phyloP scores from a whole-genome alignment of 2,113 vertebrate genomes.

The Turnix velox region DNA sequence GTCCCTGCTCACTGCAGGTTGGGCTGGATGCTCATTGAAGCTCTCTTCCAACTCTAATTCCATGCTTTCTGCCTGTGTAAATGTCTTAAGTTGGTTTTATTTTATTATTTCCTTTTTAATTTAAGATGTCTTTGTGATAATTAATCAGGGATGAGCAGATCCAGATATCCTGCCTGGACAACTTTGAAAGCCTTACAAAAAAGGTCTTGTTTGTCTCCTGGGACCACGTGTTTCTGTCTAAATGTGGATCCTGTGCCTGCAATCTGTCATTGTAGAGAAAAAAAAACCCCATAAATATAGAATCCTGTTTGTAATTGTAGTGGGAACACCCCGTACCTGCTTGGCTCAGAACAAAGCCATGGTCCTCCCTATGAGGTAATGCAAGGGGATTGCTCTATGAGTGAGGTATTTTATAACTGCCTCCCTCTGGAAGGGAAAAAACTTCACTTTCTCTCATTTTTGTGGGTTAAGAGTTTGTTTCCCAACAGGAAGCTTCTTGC shows the following conservation, averaged over 20 bases:
- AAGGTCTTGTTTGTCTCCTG: slow-evolving; percentile 36
- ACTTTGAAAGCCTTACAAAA: slow-evolving; percentile 39
- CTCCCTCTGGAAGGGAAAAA: background rate
- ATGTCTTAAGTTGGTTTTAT: background rate
- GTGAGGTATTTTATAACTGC: background rate
- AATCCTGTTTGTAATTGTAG: slow-evolving; percentile 22
- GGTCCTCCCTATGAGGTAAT: background rate
- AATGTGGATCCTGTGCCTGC: slow-evolving; percentile 36
- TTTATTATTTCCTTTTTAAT: background rate
- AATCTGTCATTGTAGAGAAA: slow-evolving; percentile 32
- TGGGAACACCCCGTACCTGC: slow-evolving; percentile 49
- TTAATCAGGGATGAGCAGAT: slow-evolving; percentile 32
- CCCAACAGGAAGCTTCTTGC: background rate
- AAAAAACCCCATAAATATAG: too few species aligned
- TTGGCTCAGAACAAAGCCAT: background rate
- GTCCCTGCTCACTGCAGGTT: too few species aligned
- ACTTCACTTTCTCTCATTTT: background rate
- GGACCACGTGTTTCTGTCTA: slow-evolving; percentile 27
- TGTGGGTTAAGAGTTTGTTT: background rate
- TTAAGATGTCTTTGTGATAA: background rate
- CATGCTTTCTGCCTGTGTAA: too few species aligned
- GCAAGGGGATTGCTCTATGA: background rate
- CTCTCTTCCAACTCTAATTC: too few species aligned
- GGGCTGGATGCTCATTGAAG: too few species aligned
- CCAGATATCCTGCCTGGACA: slow-evolving; percentile 17